Evolutionary conservation across 2,113 vertebrate genomes (phyloP).

Genomic region (Nyctereutes procyonoides): DNA sequence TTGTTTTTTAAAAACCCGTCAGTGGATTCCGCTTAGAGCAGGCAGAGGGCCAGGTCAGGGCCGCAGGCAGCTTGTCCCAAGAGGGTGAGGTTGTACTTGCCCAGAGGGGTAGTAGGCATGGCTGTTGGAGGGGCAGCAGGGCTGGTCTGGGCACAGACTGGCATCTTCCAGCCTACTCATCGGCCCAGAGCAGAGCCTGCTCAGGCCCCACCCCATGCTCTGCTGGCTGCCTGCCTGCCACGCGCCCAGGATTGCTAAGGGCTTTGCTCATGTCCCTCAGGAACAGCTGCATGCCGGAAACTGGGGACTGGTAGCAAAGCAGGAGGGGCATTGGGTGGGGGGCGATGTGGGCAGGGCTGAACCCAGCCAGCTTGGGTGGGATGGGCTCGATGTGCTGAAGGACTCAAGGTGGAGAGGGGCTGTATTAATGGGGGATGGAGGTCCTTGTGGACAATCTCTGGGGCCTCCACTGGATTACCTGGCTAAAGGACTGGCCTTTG

Average conservation of each 20-base stretch:
- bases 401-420: background rate
- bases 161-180: slow-evolving; percentile 85
- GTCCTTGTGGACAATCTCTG: background rate
- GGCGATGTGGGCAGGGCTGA: background rate
- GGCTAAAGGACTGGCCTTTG: background rate
- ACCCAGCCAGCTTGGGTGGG: background rate
- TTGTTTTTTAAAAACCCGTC: slow-evolving; percentile 59
- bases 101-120: background rate
- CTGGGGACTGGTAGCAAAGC: slow-evolving; percentile 32
- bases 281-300: slow-evolving; percentile 86
- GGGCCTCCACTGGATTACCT: background rate
- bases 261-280: slow-evolving; percentile 85
- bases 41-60: slow-evolving; percentile 37
- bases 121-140: slow-evolving; percentile 26
- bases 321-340: slow-evolving; percentile 59
- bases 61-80: slow-evolving; percentile 24
- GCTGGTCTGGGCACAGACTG: slow-evolving; percentile 80
- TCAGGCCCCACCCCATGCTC: slow-evolving; percentile 81
- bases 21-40: slow-evolving; percentile 4
- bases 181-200: slow-evolving; percentile 85
- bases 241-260: slow-evolving; percentile 87
- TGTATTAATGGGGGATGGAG: background rate
- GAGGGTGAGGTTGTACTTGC: slow-evolving; percentile 61
- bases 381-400: background rate
- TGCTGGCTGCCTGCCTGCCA: slow-evolving; percentile 88